These are phyloP conservation scores for Conistra vaccinii DNA, from an alignment of 2,888 invertebrate genomes.

Conservation along the genomic window DNA sequence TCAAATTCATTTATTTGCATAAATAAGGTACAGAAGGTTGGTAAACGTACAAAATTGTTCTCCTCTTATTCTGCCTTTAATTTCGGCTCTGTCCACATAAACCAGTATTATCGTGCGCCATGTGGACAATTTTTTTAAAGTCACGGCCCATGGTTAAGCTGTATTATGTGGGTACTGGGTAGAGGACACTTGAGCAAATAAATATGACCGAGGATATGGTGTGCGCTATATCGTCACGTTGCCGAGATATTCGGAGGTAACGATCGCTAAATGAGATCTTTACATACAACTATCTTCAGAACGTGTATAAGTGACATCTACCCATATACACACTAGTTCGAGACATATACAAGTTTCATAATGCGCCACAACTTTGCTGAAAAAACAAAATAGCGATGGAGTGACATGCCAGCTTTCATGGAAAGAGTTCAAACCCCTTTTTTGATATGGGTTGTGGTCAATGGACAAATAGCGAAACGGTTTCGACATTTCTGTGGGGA, in stretches of 20 bases:
- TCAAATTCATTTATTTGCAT: too few species aligned
- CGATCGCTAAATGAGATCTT: not conserved
- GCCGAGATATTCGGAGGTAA: not conserved
- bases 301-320: too few species aligned
- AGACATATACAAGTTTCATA: too few species aligned
- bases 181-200: not conserved
- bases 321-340: too few species aligned
- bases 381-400: not conserved
- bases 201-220: not conserved
- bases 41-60: too few species aligned
- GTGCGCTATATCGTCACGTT: not conserved
- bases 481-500: too few species aligned
- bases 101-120: not conserved
- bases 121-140: not conserved
- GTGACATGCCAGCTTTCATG: not conserved
- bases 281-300: not conserved
- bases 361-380: too few species aligned
- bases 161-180: not conserved
- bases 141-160: not conserved
- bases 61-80: too few species aligned
- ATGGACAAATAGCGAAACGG: too few species aligned
- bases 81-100: not conserved
- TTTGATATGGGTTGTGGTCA: not conserved
- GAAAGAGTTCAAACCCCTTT: not conserved
- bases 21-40: too few species aligned